A percentile compares a stretch with the other conserved stretches of the same genome.
Conservation (phyloP, 2,113 vertebrate species). For the Panthera leo region DNA sequence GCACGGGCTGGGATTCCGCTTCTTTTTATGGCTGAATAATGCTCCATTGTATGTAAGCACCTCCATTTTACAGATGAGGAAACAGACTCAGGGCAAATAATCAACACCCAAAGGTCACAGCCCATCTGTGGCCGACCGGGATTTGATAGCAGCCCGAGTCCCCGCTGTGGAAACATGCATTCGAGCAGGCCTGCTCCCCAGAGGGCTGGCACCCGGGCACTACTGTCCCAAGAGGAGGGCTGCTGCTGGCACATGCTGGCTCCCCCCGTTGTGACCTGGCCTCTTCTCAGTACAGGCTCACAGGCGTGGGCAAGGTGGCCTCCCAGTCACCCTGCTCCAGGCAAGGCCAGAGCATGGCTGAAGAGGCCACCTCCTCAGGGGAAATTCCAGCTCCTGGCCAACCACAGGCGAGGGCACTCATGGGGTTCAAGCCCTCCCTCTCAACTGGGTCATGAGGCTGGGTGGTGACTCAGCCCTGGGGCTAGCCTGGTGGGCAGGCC, state of each 20-base stretch:
- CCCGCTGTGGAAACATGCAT: background rate
- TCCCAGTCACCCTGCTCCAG: background rate
- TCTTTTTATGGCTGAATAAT: background rate
- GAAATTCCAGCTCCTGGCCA: background rate
- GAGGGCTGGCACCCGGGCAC: background rate
- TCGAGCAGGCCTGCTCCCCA: accelerated
- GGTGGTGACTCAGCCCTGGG: background rate
- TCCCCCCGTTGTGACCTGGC: accelerated
- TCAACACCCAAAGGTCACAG: background rate
- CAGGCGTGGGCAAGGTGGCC: background rate
- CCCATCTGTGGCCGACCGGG: too few relatives aligned
- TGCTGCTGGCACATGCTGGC: accelerated
- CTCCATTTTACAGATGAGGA: background rate
- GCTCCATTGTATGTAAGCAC: background rate
- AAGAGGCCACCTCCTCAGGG: background rate
- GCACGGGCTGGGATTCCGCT: accelerated
- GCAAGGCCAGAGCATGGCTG: background rate
- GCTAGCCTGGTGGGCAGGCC: background rate
- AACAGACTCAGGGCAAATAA: background rate
- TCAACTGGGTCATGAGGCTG: background rate
- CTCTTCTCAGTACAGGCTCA: background rate
- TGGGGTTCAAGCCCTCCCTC: background rate
- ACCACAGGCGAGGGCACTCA: background rate
- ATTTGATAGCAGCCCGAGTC: background rate
- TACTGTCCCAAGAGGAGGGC: background rate